Base-by-base conservation (phyloP, 1,140 invertebrate species). In the Leptinotarsa lineolata region DNA sequence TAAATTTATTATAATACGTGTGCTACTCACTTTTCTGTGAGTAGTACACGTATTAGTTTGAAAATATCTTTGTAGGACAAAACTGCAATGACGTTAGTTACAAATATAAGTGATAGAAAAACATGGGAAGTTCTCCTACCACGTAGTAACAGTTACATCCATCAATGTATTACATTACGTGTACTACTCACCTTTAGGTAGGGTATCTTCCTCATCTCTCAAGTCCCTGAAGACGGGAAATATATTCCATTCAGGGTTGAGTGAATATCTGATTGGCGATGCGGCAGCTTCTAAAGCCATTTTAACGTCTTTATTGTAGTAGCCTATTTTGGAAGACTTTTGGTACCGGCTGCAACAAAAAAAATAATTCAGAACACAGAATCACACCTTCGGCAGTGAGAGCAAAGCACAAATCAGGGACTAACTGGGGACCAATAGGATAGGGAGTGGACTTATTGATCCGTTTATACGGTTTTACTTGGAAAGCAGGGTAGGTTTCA, bases 111-210 rank as follows among this genome's bases (percentile, higher is more conserved):
- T 24, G 22, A 5, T 24, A 24, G 0, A 24, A 24, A 5, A 24
- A 24, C 4, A 24, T n/a, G n/a, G 4, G 22, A 24, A 24, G 22
- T 4, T 24, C 22, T 4, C 22, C 22, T 24, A 24, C 22, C 22
- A 24, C 22, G 4, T 24, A 24, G 22, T 6, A n/a, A n/a, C n/a
- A n/a, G n/a, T n/a, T n/a, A n/a, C n/a, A n/a, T 24, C 5, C 24
- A 30, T 30, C 24, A 30, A 30, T 3, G 6, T 30, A 8, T 30
- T 30, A 30, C 24, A 6, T 6, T 2, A 8, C 30, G 8, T 11
- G 30, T 30, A 30, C 30, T 30, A 48, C 58, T 72, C 72, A 83
- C 81, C 81, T 82, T 80, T 83, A 13, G 81, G 81, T 63, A 83
- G 73, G 46, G 20, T 58, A 48, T 82, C 80, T 1, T 81, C 76